Percentiles rank a stretch among this genome's conserved stretches.
phyloP scores from a whole-genome alignment of 2,113 vertebrate genomes.

The Myotis lucifugus region DNA sequence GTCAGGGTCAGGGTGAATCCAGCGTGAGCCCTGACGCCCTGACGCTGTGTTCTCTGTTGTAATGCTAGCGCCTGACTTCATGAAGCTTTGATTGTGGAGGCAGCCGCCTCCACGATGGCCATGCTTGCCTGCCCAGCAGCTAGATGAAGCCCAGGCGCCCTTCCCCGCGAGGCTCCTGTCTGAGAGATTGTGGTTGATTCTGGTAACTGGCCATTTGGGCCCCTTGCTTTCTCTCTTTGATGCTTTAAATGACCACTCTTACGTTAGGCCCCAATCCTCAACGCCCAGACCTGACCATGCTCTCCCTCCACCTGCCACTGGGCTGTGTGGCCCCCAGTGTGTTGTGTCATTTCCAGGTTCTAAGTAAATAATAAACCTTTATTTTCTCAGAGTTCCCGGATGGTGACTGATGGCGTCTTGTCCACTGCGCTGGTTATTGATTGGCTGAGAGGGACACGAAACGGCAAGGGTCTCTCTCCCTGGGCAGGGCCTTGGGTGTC shows the following conservation, averaged over 20 bases:
- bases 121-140: too few relatives aligned
- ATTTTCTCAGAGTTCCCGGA: not conserved
- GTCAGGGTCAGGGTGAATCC: not conserved
- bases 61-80: not conserved
- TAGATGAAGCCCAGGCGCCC: too few relatives aligned
- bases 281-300: not conserved
- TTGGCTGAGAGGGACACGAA: not conserved
- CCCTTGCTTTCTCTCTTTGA: not conserved
- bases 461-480: too few relatives aligned
- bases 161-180: too few relatives aligned
- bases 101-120: too few relatives aligned
- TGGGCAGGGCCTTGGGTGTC: not conserved
- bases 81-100: not conserved
- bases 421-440: not conserved
- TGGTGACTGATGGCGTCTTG: not conserved
- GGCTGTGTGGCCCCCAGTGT: not conserved
- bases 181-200: not conserved
- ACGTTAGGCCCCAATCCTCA: too few relatives aligned
- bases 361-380: not conserved
- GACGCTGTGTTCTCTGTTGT: not conserved
- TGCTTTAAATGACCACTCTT: not conserved
- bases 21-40: not conserved
- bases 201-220: not conserved
- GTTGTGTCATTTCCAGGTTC: not conserved
- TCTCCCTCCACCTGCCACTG: not conserved